phyloP scores from a whole-genome alignment of 2,888 invertebrate genomes.

The Branchellion lobata region DNA sequence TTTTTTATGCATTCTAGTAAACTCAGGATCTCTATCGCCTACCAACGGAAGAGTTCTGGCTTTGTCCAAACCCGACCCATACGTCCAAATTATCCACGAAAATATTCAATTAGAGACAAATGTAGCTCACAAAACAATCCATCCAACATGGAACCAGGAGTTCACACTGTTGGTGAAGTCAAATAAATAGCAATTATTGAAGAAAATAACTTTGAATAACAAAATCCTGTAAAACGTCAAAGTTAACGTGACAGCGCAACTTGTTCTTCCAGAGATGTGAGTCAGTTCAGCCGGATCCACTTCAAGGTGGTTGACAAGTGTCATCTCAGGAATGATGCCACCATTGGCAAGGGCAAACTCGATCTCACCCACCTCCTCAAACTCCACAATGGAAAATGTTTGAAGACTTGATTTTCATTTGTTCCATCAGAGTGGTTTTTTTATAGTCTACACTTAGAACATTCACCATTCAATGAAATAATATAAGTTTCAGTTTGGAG shows the following conservation, averaged over 20 bases:
- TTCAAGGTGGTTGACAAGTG: slow-evolving; percentile 73
- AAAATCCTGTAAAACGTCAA: no score
- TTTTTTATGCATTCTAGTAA: no score
- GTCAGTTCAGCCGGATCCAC: slow-evolving; percentile 63
- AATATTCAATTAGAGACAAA: slow-evolving; percentile 82
- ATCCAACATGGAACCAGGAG: slow-evolving; percentile 94
- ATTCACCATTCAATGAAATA: no score
- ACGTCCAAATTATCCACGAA: slow-evolving; percentile 86
- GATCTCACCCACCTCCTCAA: slow-evolving; percentile 77
- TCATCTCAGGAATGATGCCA: slow-evolving; percentile 83
- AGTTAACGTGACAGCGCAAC: no score
- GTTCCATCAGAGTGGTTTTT: no score
- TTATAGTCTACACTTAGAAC: no score
- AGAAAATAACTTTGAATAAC: no score
- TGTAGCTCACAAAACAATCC: slow-evolving; percentile 81
- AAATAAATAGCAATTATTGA: no score
- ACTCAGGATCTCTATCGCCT: slow-evolving; percentile 56
- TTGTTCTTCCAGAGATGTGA: slow-evolving; percentile 65
- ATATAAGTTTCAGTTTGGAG: no score
- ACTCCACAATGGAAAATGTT: slow-evolving; percentile 73
- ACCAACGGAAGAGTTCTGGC: slow-evolving; percentile 59
- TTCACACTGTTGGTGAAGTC: slow-evolving; percentile 71
- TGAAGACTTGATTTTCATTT: slow-evolving; percentile 52
- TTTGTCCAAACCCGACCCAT: slow-evolving; percentile 80
- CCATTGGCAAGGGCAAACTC: slow-evolving; percentile 80